Base-by-base conservation (phyloP, 2,888 invertebrate species). In the Odontomyia ornata region DNA sequence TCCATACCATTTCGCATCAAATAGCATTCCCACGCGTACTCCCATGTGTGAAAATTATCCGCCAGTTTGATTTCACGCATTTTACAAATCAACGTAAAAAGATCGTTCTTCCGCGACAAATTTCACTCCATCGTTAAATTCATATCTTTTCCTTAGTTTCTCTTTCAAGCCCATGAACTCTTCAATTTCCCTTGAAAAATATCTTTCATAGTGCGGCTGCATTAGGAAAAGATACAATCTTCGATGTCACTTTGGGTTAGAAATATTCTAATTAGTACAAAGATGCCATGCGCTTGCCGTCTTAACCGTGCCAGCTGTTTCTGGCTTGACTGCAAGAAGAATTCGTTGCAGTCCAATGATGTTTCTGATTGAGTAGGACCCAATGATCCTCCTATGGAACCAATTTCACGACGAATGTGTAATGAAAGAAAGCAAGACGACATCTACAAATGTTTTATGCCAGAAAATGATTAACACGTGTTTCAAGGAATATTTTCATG, bases 401-500 rank as follows among this genome's bases (percentile, higher is more conserved):
- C 9, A 5, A 5, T 36, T 5, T 9, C 7, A 52, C 52, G 52
- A 52, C 52, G 52, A 52, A n/a, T n/a, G n/a, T n/a, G 52, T 4
- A 52, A 52, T 18, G 52, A 52, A 18, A 21, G 65, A 28, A 28
- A 65, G 65, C 13, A 30, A 21, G 36, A 65, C 36, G 21, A 36
- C 52, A 65, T n/a, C 15, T 18, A 43, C 21, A 65, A 65, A 56
- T 72, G 52, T 72, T 47, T 18, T 13, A 21, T 52, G 25, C 56
- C 52, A 72, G 56, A 52, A 72, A 72, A 72, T 72, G 52, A 72
- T 72, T 72, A 72, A 72, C 71, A 72, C 71, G 71, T 72, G 71
- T 72, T 36, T 56, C 71, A 13, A 25, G 28, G 71, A 72, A 72
- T 56, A 46, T 52, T 27, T 52, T 72, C 27, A 11, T 27, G 64